phyloP scores from a whole-genome alignment of 2,888 invertebrate species.

The Apamea anceps region DNA sequence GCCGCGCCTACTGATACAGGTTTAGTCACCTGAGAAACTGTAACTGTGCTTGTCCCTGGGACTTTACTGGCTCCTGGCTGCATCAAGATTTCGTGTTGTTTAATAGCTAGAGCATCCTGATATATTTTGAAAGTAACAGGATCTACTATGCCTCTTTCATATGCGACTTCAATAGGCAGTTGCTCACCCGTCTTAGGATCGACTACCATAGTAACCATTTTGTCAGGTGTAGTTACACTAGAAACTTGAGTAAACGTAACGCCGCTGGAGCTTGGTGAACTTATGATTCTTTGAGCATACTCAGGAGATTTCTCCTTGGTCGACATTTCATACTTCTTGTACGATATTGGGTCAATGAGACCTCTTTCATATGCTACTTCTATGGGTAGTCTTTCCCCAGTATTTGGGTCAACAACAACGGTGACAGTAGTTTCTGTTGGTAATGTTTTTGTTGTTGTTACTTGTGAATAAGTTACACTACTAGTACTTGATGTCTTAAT shows the following conservation, averaged over 20 bases:
- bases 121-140: slow-evolving; percentile 75
- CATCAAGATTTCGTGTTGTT: slow-evolving; percentile 53
- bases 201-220: slow-evolving; percentile 74
- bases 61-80: slow-evolving; percentile 52
- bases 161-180: slow-evolving; percentile 92
- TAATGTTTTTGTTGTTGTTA: slow-evolving; percentile 67
- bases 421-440: slow-evolving; percentile 87
- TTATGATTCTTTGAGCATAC: slow-evolving; percentile 55
- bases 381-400: slow-evolving; percentile 94
- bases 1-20: slow-evolving; percentile 91
- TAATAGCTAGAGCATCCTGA: slow-evolving; percentile 63
- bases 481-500: slow-evolving; percentile 68
- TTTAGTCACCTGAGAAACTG: slow-evolving; percentile 81
- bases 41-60: slow-evolving; percentile 70
- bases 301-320: slow-evolving; percentile 76
- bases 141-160: slow-evolving; percentile 90
- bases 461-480: slow-evolving; percentile 72
- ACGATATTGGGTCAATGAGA: slow-evolving; percentile 78
- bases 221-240: slow-evolving; percentile 68
- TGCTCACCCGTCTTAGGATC: slow-evolving; percentile 94
- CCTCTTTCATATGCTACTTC: slow-evolving; percentile 94
- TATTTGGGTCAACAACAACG: slow-evolving; percentile 92
- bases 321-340: slow-evolving; percentile 86
- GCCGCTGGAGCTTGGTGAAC: slow-evolving; percentile 64
- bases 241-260: slow-evolving; percentile 68